Base-by-base conservation (phyloP, 2,888 invertebrate genomes). In the Trissonchulus sp. region DNA sequence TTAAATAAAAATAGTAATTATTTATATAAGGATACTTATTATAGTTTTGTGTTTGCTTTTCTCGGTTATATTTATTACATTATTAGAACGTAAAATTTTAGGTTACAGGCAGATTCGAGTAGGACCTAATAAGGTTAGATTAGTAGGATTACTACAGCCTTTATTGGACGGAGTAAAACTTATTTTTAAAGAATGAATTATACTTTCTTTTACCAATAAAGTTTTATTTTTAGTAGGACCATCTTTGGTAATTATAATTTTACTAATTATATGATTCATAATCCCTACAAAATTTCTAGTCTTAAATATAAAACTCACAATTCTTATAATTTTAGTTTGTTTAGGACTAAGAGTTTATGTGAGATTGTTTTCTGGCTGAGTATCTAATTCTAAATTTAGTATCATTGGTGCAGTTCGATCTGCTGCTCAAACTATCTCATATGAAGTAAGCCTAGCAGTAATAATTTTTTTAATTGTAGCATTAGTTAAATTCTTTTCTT, bases 41-140 rank as follows among this genome's bases (percentile, higher is more conserved):
- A n/a, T n/a, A n/a, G n/a, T n/a, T n/a, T n/a, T n/a, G n/a, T n/a
- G n/a, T n/a, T n/a, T n/a, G n/a, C n/a, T n/a, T n/a, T 48, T 48
- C 23, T 48, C 48, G 23, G 23, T 48, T 48, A 48, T 48, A 48
- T 69, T 33, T 72, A 2, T 72, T n/a, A 72, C 72, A 15, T 30
- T 72, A 31, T 15, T 72, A 38, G 72, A 72, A 38, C 72, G 72
- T 28, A 72, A 72, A 30, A 38, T n/a, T n/a, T n/a, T 72, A 38
- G 28, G 38, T 8, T 38, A 34, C 31, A n/a, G 8, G 3, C 72
- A 72, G 31, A 72, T 72, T 31, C 72, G 72, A 2, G 15, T 72
- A 38, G 72, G 38, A 23, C 72, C 72, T 2, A 72, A 72, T 72
- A 72, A 72, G 31, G 48, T 38, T 28, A 15, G 15, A 15, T 34